These are phyloP conservation scores for Gymnobelideus leadbeateri DNA, from an alignment of 2,113 vertebrate species.

Conservation along the genomic window DNA sequence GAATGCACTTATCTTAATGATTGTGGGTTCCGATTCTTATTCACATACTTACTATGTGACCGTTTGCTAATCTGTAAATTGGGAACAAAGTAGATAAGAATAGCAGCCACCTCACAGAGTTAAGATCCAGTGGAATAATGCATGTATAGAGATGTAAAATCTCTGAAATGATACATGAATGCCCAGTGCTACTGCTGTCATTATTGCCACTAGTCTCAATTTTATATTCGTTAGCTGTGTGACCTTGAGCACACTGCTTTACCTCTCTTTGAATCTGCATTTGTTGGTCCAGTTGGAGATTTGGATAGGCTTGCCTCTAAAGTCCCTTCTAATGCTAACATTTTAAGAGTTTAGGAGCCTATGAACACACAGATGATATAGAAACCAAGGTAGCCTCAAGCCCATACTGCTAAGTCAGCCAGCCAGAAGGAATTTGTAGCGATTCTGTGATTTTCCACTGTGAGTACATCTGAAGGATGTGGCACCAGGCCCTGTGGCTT, in stretches of 20 bases:
- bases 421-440: slow-evolving; percentile 5
- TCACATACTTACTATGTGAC: background rate
- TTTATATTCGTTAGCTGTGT: background rate
- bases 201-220: background rate
- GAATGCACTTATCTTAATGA: background rate
- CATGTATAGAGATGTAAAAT: background rate
- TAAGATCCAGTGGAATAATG: background rate
- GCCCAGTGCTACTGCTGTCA: background rate
- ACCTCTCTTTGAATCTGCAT: background rate
- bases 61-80: background rate
- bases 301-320: background rate
- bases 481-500: background rate
- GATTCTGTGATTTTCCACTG: background rate
- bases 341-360: background rate
- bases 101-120: background rate
- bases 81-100: background rate
- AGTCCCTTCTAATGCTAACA: background rate
- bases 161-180: background rate
- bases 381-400: slow-evolving; percentile 68
- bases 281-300: background rate
- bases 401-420: slow-evolving; percentile 52
- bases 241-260: background rate
- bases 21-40: background rate
- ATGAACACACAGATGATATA: slow-evolving; percentile 56
- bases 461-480: background rate